These are phyloP conservation scores for Urophycis tenuis DNA, from an alignment of 2,797 vertebrate genomes.

Conservation along the genomic window DNA sequence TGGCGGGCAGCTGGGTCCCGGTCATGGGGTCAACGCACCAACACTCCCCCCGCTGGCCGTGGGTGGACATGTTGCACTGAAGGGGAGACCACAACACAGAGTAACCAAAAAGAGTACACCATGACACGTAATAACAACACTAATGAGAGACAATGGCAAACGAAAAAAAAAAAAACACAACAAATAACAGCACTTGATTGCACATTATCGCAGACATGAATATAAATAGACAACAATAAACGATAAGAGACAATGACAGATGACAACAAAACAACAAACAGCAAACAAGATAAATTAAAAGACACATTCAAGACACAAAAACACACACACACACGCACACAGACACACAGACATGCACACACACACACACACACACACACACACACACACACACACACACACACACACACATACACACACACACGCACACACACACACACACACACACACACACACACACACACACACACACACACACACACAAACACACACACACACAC, in stretches of 20 bases:
- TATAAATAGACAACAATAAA: background rate
- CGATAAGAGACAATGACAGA: background rate
- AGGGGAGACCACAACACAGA: constrained; percentile 30
- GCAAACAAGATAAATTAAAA: background rate
- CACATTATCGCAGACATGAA: background rate
- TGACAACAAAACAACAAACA: background rate
- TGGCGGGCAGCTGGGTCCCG: constrained; percentile 77
- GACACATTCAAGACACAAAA: constrained; percentile 12
- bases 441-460: constrained; percentile 36
- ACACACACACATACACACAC: constrained; percentile 17
- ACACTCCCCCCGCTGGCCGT: constrained; percentile 91
- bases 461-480: constrained; percentile 12
- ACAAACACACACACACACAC: constrained; percentile 17
- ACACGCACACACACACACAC: constrained; percentile 14
- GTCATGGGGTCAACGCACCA: constrained; percentile 93
- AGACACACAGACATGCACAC: constrained; percentile 25
- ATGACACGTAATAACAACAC: background rate
- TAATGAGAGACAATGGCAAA: background rate
- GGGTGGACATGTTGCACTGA: constrained; percentile 96
- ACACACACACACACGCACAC: constrained; percentile 35
- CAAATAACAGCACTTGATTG: background rate
- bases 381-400: constrained; percentile 29
- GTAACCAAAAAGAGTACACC: background rate
- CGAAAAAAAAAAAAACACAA: background rate
- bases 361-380: constrained; percentile 37